These are phyloP conservation scores for Hydrotaea cyrtoneurina DNA, from an alignment of 2,888 invertebrate genomes.

Conservation along the genomic window DNA sequence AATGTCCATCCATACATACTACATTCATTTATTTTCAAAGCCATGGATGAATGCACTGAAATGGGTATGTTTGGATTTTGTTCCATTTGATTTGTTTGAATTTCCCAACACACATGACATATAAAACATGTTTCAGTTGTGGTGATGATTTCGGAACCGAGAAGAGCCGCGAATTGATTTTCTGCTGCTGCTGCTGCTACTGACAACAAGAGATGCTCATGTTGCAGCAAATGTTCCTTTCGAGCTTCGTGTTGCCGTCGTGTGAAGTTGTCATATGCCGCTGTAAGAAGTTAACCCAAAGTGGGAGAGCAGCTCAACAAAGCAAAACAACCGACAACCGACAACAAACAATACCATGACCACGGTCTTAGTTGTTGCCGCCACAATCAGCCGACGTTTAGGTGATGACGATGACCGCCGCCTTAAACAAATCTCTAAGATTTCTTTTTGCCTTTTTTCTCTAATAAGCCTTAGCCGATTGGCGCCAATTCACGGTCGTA, in stretches of 20 bases:
- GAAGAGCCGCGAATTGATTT: slow-evolving; percentile 25
- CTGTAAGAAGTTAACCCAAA: slow-evolving; percentile 14
- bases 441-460: slow-evolving; percentile 31
- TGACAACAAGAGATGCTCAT: slow-evolving; percentile 7
- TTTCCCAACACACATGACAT: slow-evolving; percentile 29
- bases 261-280: slow-evolving; percentile 53
- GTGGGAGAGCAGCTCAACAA: neutral
- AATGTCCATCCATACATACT: neutral
- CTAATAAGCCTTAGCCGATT: slow-evolving; percentile 55
- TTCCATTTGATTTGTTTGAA: slow-evolving; percentile 46
- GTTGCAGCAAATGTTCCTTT: slow-evolving; percentile 29
- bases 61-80: slow-evolving; percentile 35
- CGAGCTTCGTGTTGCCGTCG: neutral
- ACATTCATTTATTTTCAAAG: no score
- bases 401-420: neutral
- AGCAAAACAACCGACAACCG: no score
- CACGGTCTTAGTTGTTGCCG: slow-evolving; percentile 44
- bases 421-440: slow-evolving; percentile 57
- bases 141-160: slow-evolving; percentile 9
- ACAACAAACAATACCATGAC: slow-evolving; percentile 14
- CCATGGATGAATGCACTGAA: neutral
- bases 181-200: neutral
- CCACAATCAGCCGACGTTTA: neutral
- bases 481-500: slow-evolving; percentile 23
- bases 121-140: slow-evolving; percentile 42